Conservation (phyloP, 1,140 invertebrate genomes). For the Drosophila ambigua region DNA sequence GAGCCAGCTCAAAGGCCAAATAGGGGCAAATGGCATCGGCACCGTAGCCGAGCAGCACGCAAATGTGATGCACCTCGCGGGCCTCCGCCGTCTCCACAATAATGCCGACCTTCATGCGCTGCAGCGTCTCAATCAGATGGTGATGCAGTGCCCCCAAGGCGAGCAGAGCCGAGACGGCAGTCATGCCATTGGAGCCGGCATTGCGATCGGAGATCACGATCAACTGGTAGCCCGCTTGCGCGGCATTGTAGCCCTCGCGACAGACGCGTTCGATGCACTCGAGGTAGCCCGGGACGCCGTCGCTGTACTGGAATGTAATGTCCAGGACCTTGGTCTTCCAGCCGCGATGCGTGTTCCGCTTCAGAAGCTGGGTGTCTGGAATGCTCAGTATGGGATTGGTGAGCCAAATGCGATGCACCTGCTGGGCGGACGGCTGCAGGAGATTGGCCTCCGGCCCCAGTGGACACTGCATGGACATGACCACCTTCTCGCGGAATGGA, state of each 20-base stretch:
- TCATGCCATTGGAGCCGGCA: constrained; percentile 87
- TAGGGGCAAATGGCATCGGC: constrained; percentile 99
- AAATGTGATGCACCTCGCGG: constrained; percentile 98
- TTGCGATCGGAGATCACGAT: constrained; percentile 94
- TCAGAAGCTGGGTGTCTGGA: constrained; percentile 94
- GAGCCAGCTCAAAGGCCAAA: constrained; percentile 96
- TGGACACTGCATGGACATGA: constrained; percentile 98
- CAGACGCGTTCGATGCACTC: constrained; percentile 92
- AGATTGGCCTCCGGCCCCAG: constrained; percentile 97
- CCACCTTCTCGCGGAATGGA: constrained; percentile 99
- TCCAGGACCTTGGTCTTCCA: constrained; percentile 97
- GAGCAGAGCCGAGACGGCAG: constrained; percentile 93
- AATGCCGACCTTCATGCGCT: constrained; percentile 97
- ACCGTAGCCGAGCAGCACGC: constrained; percentile 97
- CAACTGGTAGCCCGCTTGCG: constrained; percentile 91
- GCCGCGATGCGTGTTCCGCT: constrained; percentile 92
- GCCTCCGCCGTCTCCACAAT: constrained; percentile 97
- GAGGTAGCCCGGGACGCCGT: constrained; percentile 90
- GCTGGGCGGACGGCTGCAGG: constrained; percentile 93
- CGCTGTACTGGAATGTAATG: constrained; percentile 91
- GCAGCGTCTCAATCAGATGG: constrained; percentile 96
- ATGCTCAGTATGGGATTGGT: constrained; percentile 97
- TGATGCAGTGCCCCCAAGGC: constrained; percentile 97
- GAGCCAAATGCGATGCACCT: constrained; percentile 97
- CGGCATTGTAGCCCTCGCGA: constrained; percentile 92